phyloP scores from a whole-genome alignment of 2,797 vertebrate genomes.

The Selene dorsalis region DNA sequence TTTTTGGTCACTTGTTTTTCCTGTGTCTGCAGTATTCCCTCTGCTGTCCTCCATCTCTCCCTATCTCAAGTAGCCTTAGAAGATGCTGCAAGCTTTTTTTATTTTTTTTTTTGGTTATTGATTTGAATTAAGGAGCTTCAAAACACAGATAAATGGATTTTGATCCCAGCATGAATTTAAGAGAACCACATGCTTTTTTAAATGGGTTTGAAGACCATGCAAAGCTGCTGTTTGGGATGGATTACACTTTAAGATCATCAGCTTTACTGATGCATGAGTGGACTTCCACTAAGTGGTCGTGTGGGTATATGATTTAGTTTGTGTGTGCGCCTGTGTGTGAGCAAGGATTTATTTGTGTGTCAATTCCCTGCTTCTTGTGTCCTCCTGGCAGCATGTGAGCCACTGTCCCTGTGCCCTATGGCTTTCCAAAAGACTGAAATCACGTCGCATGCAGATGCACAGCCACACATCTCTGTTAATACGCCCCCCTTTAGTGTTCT shows the following conservation, averaged over 20 bases:
- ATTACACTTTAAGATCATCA: constrained; percentile 74
- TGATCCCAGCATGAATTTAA: constrained; percentile 59
- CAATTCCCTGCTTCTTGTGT: constrained; percentile 15
- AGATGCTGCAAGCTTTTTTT: constrained; percentile 32
- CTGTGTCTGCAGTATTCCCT: constrained; percentile 27
- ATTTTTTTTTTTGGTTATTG: constrained; percentile 43
- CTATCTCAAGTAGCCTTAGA: constrained; percentile 10
- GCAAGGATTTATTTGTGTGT: constrained; percentile 25
- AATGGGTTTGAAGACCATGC: constrained; percentile 54
- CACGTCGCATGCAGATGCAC: constrained; percentile 24
- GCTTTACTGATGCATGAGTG: constrained; percentile 70
- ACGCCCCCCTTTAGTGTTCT: constrained; percentile 23
- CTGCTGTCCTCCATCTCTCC: not conserved
- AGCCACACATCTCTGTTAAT: constrained; percentile 8
- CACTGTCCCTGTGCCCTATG: constrained; percentile 26
- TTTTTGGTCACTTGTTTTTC: constrained; percentile 24
- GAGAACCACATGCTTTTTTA: constrained; percentile 45
- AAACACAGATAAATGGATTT: constrained; percentile 67
- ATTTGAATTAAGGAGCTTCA: constrained; percentile 68
- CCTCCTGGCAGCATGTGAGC: constrained; percentile 11
- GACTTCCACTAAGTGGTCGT: constrained; percentile 47
- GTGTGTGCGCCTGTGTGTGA: constrained; percentile 17
- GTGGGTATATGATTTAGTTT: constrained; percentile 31
- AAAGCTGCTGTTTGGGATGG: constrained; percentile 60
- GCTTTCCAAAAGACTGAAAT: constrained; percentile 44